A percentile compares a stretch with the other conserved stretches of the same genome.
These are phyloP conservation scores for Drosophila arizonae DNA, from an alignment of 1,140 invertebrate genomes.

Conservation along the genomic window DNA sequence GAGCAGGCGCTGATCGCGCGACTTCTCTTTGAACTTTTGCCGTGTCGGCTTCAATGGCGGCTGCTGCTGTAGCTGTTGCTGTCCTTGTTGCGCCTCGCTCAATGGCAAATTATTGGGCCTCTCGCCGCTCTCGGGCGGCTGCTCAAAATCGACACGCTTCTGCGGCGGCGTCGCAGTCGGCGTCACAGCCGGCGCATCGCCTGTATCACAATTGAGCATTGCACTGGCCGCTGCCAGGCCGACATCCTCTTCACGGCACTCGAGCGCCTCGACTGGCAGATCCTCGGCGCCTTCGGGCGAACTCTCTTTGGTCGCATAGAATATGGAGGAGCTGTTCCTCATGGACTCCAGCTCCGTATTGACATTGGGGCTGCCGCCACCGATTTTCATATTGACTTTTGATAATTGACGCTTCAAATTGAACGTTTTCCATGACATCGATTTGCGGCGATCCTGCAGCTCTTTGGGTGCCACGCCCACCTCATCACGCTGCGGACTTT, in stretches of 20 bases:
- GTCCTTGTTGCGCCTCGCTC: constrained; percentile 16
- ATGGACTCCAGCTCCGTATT: constrained; percentile 84
- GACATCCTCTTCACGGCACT: constrained; percentile 54
- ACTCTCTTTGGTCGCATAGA: constrained; percentile 83
- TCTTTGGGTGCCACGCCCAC: constrained; percentile 52
- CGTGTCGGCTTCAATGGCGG: constrained; percentile 85
- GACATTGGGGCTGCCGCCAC: constrained; percentile 64
- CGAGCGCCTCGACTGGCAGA: constrained; percentile 47
- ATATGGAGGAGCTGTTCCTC: constrained; percentile 82
- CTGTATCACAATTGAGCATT: constrained; percentile 47
- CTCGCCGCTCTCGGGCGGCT: constrained; percentile 63
- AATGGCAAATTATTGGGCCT: constrained; percentile 71
- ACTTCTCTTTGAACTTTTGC: constrained; percentile 85
- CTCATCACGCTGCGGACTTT: constrained; percentile 73
- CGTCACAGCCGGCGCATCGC: not conserved
- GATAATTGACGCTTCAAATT: constrained; percentile 91
- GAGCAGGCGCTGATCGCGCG: constrained; percentile 87
- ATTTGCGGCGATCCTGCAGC: constrained; percentile 84
- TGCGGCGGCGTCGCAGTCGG: constrained; percentile 8
- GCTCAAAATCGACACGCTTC: constrained; percentile 77
- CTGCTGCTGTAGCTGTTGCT: constrained; percentile 14
- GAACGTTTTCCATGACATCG: constrained; percentile 87
- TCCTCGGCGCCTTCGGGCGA: constrained; percentile 60
- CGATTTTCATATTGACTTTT: constrained; percentile 90
- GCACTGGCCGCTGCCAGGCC: constrained; percentile 36